These are phyloP conservation scores for Physella acuta DNA, from an alignment of 1,140 invertebrate genomes.

Conservation along the genomic window DNA sequence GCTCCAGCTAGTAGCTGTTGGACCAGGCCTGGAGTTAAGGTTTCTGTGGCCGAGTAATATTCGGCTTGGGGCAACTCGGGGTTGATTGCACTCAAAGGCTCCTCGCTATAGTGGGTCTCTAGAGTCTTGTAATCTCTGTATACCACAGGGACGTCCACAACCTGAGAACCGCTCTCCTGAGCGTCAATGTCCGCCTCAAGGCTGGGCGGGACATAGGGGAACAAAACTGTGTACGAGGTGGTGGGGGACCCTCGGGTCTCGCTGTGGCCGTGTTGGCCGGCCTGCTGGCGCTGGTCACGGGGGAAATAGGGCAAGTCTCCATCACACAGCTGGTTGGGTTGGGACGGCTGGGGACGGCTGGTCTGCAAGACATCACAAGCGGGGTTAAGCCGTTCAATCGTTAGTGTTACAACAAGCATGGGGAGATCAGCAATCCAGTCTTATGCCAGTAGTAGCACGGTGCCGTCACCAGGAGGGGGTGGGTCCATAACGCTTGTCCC, in stretches of 20 bases:
- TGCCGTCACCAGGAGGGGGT: too few species aligned
- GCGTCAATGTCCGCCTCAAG: not conserved
- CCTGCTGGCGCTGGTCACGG: not conserved
- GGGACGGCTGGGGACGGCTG: too few species aligned
- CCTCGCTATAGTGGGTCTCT: constrained; percentile 17
- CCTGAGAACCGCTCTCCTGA: not conserved
- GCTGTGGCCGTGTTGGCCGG: constrained; percentile 12
- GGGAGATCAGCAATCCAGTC: too few species aligned
- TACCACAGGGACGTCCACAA: constrained; percentile 17
- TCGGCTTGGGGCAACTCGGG: constrained; percentile 12
- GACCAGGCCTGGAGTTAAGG: not conserved
- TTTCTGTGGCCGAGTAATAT: not conserved
- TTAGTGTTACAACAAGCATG: too few species aligned
- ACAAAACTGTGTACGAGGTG: not conserved
- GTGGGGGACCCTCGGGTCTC: constrained; percentile 7
- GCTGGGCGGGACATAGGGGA: constrained; percentile 7
- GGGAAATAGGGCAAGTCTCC: too few species aligned
- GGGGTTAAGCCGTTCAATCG: too few species aligned
- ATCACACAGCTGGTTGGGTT: too few species aligned
- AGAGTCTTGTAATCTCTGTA: constrained; percentile 11
- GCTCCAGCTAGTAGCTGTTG: too few species aligned
- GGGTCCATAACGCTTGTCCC: too few species aligned
- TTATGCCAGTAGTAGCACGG: too few species aligned
- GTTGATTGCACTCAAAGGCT: constrained; percentile 3
- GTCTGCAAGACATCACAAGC: too few species aligned